Evolutionary conservation across 2,797 vertebrate genomes (phyloP).

Genomic region (Pelodytes ibericus): DNA sequence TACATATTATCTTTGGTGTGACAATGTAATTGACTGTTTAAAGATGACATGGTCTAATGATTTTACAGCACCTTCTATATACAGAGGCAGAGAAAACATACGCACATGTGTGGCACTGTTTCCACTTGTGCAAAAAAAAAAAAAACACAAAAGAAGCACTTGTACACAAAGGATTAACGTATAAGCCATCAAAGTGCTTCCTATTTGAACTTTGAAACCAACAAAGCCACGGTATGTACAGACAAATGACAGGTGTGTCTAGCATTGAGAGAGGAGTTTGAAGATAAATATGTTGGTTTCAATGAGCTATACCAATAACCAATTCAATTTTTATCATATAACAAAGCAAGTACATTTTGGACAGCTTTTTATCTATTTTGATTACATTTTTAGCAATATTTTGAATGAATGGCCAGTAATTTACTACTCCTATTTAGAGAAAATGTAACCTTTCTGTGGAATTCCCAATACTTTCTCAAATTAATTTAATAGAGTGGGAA

Average conservation of each 20-base stretch:
- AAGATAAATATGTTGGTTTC: constrained; percentile 30
- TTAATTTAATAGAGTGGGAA: no score
- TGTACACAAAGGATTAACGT: constrained; percentile 38
- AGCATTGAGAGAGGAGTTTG: constrained; percentile 41
- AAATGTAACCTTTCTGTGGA: no score
- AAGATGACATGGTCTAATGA: constrained; percentile 33
- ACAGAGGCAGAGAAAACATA: constrained; percentile 34
- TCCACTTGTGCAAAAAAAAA: constrained; percentile 35
- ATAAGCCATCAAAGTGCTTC: constrained; percentile 50
- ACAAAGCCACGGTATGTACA: constrained; percentile 28
- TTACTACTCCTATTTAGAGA: no score
- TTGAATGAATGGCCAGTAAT: no score
- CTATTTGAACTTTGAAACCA: constrained; percentile 51
- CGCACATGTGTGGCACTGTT: constrained; percentile 31
- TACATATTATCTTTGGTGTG: constrained; percentile 22
- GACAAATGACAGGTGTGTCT: constrained; percentile 36
- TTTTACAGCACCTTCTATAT: constrained; percentile 45
- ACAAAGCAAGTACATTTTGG: background rate
- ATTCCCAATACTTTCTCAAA: no score
- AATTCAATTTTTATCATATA: background rate
- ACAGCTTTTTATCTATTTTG: background rate
- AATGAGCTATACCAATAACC: constrained; percentile 2
- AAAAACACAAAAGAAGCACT: constrained; percentile 44
- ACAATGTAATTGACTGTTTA: constrained; percentile 32
- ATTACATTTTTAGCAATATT: no score